A percentile compares a stretch with the other conserved stretches of the same genome.
These are phyloP conservation scores for Hemicordylus capensis DNA, from an alignment of 2,113 vertebrate genomes.

Conservation along the genomic window DNA sequence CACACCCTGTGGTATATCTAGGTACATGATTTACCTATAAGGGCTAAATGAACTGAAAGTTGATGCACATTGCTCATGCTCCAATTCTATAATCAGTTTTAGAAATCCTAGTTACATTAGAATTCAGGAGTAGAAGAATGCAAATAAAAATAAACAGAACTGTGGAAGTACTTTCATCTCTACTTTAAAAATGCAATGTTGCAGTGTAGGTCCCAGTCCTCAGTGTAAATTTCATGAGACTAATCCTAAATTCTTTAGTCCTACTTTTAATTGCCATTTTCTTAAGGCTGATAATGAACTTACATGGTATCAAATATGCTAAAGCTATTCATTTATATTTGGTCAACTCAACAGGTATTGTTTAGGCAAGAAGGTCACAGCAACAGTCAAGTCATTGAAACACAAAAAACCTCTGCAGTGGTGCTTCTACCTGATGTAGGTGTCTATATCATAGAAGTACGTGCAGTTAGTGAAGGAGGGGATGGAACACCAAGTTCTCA, in stretches of 20 bases:
- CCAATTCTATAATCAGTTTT: no score
- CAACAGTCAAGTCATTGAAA: constrained; percentile 90
- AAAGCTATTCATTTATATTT: neutral
- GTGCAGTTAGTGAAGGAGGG: constrained; percentile 91
- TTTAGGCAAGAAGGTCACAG: constrained; percentile 91
- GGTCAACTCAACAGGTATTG: constrained; percentile 81
- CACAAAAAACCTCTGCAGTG: constrained; percentile 89
- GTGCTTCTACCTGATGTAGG: constrained; percentile 90
- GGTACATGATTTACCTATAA: no score
- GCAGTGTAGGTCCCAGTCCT: neutral
- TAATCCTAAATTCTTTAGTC: neutral
- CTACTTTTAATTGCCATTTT: neutral
- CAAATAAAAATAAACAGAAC: no score
- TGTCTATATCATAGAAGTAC: constrained; percentile 92
- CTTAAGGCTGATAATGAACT: neutral
- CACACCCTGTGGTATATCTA: no score
- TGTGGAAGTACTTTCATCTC: no score
- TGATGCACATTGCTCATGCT: no score
- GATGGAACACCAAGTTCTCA: constrained; percentile 89
- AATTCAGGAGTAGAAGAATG: no score
- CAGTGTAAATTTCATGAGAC: neutral
- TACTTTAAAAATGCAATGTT: no score
- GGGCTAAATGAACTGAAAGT: no score
- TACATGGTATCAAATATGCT: neutral
- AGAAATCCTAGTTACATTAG: no score